phyloP scores from a whole-genome alignment of 2,113 vertebrate genomes.

The Halcyon senegalensis region DNA sequence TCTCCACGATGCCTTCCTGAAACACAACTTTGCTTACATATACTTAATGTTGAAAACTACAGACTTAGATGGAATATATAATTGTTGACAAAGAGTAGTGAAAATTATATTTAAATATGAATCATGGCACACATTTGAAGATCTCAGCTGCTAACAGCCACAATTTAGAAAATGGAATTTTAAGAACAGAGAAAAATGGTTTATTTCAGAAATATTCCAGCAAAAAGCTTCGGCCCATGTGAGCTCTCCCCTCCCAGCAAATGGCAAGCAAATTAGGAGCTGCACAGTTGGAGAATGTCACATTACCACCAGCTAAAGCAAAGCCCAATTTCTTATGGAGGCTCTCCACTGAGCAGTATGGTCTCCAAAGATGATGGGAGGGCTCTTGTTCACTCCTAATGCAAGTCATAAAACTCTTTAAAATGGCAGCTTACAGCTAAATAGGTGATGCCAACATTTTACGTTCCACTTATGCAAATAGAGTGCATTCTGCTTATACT shows the following conservation, averaged over 20 bases:
- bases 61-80: neutral
- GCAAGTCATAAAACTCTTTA: neutral
- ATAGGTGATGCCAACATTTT: neutral
- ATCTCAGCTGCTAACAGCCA: neutral
- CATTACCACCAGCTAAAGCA: neutral
- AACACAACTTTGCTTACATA: neutral
- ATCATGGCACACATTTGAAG: neutral
- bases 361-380: neutral
- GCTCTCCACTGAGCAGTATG: neutral
- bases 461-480: neutral
- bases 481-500: neutral
- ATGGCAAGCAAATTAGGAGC: neutral
- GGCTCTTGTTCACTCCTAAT: neutral
- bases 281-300: neutral
- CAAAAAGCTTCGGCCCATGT: neutral
- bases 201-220: neutral
- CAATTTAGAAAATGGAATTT: conserved; percentile 41
- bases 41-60: neutral
- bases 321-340: neutral
- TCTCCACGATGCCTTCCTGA: neutral
- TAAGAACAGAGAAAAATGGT: neutral
- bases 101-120: neutral
- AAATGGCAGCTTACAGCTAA: neutral
- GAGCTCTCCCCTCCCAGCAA: neutral
- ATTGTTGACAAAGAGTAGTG: neutral